A percentile compares a stretch with the other conserved stretches of the same genome.
Conservation (phyloP, 1,140 invertebrate genomes). For the Popillia japonica region DNA sequence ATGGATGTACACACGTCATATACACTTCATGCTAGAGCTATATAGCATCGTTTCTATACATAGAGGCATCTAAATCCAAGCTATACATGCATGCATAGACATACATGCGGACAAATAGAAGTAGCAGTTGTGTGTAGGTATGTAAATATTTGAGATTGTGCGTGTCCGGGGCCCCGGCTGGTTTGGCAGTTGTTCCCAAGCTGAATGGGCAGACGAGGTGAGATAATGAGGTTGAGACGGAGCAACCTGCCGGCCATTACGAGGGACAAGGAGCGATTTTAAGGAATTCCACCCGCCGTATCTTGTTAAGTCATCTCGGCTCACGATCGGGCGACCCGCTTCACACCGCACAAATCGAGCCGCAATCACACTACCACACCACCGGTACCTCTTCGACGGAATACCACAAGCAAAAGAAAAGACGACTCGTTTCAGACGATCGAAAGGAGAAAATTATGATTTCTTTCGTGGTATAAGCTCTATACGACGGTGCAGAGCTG, state of each 20-base stretch:
- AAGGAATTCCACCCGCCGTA: conserved; percentile 59
- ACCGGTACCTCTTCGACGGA: not conserved
- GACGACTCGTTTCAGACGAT: conserved; percentile 23
- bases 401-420: not conserved
- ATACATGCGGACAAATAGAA: conserved; percentile 38
- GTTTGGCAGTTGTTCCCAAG: conserved; percentile 53
- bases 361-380: conserved; percentile 20
- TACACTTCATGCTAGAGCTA: not conserved
- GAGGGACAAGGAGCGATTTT: conserved; percentile 50
- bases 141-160: conserved; percentile 45
- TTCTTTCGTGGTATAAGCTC: conserved; percentile 14
- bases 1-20: conserved; percentile 25
- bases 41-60: not conserved
- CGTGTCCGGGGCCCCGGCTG: conserved; percentile 46
- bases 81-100: not conserved
- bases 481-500: not conserved
- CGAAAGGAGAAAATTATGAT: conserved; percentile 20
- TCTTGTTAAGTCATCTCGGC: conserved; percentile 60
- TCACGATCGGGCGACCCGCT: conserved; percentile 53
- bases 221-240: conserved; percentile 58
- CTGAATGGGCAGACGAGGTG: conserved; percentile 57
- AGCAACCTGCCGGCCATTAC: conserved; percentile 39
- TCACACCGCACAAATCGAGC: conserved; percentile 46
- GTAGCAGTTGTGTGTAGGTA: conserved; percentile 42
- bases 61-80: conserved; percentile 1